A percentile compares a stretch with the other conserved stretches of the same genome.
These are phyloP conservation scores for Pachymerium ferrugineum DNA, from an alignment of 2,888 invertebrate species.

Conservation along the genomic window DNA sequence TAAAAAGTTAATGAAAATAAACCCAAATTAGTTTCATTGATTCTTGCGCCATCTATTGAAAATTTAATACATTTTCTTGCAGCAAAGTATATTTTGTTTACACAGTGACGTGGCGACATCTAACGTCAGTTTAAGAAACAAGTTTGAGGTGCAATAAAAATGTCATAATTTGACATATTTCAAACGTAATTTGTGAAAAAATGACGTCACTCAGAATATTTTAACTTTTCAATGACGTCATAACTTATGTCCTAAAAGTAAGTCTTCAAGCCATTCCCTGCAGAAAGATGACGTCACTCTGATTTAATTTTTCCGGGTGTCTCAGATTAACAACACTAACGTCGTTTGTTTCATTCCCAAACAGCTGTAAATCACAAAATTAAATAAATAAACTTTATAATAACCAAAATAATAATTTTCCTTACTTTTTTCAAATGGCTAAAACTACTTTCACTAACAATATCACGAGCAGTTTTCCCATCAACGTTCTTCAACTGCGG, in stretches of 20 bases:
- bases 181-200: too few relatives aligned
- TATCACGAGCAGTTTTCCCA: not conserved
- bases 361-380: not conserved
- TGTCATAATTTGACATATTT: too few relatives aligned
- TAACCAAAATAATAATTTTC: not conserved
- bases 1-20: too few relatives aligned
- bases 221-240: too few relatives aligned
- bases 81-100: too few relatives aligned
- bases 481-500: not conserved
- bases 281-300: not conserved
- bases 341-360: not conserved
- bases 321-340: not conserved
- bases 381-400: not conserved
- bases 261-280: not conserved
- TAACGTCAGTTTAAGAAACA: too few relatives aligned
- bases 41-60: not conserved
- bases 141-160: too few relatives aligned
- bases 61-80: too few relatives aligned
- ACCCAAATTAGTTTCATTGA: too few relatives aligned
- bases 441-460: slow-evolving; percentile 1
- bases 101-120: too few relatives aligned
- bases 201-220: too few relatives aligned
- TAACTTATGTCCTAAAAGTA: too few relatives aligned
- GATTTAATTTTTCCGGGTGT: not conserved
- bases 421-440: not conserved